Percentiles rank a stretch among this genome's conserved stretches.
These are phyloP conservation scores for Taenaris catops DNA, from an alignment of 2,888 invertebrate genomes.

Conservation along the genomic window DNA sequence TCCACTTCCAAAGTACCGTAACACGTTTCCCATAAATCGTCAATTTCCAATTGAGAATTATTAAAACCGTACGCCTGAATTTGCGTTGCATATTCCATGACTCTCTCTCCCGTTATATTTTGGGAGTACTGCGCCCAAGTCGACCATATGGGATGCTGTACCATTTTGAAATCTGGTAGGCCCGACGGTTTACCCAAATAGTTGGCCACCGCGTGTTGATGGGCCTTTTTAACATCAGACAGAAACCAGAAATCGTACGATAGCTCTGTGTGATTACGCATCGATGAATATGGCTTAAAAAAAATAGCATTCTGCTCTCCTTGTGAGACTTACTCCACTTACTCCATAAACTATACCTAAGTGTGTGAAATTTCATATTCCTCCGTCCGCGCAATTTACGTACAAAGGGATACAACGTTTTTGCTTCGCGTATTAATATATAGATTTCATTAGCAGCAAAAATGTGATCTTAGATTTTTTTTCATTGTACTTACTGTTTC, in stretches of 20 bases:
- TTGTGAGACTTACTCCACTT: no score
- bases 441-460: no score
- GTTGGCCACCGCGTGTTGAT: conserved; percentile 80
- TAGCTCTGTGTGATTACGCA: conserved; percentile 52
- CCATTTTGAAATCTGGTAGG: conserved; percentile 83
- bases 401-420: no score
- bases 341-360: no score
- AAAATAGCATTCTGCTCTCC: no score
- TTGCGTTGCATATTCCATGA: conserved; percentile 82
- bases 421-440: no score
- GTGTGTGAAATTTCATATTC: no score
- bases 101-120: conserved; percentile 80
- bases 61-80: conserved; percentile 83
- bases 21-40: conserved; percentile 92
- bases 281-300: conserved; percentile 78
- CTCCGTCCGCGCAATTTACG: no score
- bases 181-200: conserved; percentile 82
- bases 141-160: conserved; percentile 92
- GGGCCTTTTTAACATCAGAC: conserved; percentile 80
- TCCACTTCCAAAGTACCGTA: conserved; percentile 90
- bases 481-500: no score
- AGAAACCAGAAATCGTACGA: conserved; percentile 82
- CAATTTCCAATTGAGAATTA: conserved; percentile 90
- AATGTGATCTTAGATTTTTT: no score
- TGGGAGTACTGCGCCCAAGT: conserved; percentile 89